phyloP scores from a whole-genome alignment of 2,113 vertebrate genomes.

The Anhinga anhinga region DNA sequence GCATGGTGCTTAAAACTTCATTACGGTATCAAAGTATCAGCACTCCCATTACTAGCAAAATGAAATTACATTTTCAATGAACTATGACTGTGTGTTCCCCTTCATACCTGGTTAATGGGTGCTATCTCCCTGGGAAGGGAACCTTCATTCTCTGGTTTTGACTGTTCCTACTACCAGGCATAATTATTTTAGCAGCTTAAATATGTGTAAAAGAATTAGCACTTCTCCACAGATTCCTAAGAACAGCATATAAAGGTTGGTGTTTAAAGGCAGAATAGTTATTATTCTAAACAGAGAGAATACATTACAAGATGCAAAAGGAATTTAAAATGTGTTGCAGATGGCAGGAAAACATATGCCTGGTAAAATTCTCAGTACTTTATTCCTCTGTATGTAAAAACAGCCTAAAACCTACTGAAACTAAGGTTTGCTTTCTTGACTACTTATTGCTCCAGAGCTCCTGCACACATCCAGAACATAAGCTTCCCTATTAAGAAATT shows the following conservation, averaged over 20 bases:
- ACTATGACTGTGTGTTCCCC: slow-evolving; percentile 6
- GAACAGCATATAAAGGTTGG: neutral
- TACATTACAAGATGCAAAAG: slow-evolving; percentile 15
- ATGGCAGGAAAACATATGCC: slow-evolving; percentile 10
- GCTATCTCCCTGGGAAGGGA: slow-evolving; percentile 21
- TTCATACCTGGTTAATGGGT: slow-evolving; percentile 46
- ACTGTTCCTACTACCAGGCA: neutral
- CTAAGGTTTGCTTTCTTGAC: neutral
- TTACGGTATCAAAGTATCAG: slow-evolving; percentile 53
- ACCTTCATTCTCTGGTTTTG: neutral
- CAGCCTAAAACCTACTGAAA: neutral
- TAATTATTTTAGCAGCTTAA: slow-evolving; percentile 44
- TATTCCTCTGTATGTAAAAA: neutral
- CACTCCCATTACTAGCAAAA: slow-evolving; percentile 39
- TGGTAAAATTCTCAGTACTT: neutral
- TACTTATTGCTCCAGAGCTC: neutral
- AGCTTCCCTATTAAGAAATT: neutral
- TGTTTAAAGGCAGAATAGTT: slow-evolving; percentile 29
- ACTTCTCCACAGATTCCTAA: neutral
- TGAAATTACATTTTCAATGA: slow-evolving; percentile 50
- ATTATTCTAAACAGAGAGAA: slow-evolving; percentile 11
- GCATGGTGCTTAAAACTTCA: slow-evolving; percentile 47
- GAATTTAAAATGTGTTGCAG: slow-evolving; percentile 15
- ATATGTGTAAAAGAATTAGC: slow-evolving; percentile 29
- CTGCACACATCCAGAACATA: neutral